phyloP scores from a whole-genome alignment of 2,797 vertebrate species.

The Eupleurogrammus muticus region DNA sequence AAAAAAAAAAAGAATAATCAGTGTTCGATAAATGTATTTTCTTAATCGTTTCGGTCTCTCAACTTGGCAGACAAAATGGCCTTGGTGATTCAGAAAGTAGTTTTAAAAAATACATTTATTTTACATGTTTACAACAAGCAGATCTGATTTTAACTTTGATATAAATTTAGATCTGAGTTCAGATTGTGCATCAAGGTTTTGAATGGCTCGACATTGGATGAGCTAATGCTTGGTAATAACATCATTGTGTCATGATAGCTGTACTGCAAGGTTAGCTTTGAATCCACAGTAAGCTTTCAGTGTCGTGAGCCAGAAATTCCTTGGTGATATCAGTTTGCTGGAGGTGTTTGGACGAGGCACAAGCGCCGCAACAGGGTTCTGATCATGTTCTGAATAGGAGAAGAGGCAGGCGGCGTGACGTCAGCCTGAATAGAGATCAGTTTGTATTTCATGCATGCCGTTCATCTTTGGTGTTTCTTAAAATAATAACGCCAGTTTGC shows the following conservation, averaged over 20 bases:
- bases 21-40: too few species aligned
- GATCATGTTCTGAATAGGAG: slow-evolving; percentile 4
- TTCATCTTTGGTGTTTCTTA: slow-evolving; percentile 8
- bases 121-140: too few species aligned
- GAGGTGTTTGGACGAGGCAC: slow-evolving; percentile 17
- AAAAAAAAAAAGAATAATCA: too few species aligned
- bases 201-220: too few species aligned
- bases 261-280: not conserved
- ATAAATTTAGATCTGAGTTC: too few species aligned
- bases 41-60: too few species aligned
- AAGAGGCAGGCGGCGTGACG: not conserved
- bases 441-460: not conserved
- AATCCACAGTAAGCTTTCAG: slow-evolving; percentile 2
- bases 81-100: too few species aligned
- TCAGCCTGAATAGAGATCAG: not conserved
- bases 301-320: not conserved
- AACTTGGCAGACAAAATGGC: too few species aligned
- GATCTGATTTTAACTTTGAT: too few species aligned
- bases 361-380: slow-evolving; percentile 2
- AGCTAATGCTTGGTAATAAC: not conserved
- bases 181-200: too few species aligned
- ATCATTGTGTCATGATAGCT: not conserved
- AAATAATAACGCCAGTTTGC: slow-evolving; percentile 28
- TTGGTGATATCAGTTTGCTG: slow-evolving; percentile 1
- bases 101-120: too few species aligned